Evolutionary conservation across 2,888 invertebrate genomes (phyloP).

Genomic region (Priocnemis perturbator): DNA sequence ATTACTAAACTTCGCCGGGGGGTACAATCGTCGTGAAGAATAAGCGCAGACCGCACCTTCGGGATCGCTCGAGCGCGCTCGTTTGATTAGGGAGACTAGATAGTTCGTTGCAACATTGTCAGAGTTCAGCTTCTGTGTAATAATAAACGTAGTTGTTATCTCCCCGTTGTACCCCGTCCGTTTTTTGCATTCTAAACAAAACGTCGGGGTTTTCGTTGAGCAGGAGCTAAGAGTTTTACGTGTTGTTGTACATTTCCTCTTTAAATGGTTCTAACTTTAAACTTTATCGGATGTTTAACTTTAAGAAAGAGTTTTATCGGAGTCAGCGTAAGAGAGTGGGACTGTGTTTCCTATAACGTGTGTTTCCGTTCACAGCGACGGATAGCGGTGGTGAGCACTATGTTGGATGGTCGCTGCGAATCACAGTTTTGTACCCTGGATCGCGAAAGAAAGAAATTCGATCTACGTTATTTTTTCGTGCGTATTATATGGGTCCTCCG

Average conservation of each 20-base stretch:
- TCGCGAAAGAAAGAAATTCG: neutral
- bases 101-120: constrained; percentile 17
- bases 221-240: constrained; percentile 53
- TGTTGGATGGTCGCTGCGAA: too few relatives aligned
- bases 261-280: constrained; percentile 51
- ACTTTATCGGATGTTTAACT: constrained; percentile 50
- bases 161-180: constrained; percentile 18
- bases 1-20: too few relatives aligned
- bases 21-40: too few relatives aligned
- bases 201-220: constrained; percentile 13
- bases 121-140: constrained; percentile 30
- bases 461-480: too few relatives aligned
- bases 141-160: constrained; percentile 25
- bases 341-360: constrained; percentile 28
- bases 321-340: constrained; percentile 28
- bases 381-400: constrained; percentile 35
- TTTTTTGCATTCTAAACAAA: constrained; percentile 12
- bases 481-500: too few relatives aligned
- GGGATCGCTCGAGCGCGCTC: constrained; percentile 38
- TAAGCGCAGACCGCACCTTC: constrained; percentile 17
- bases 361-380: constrained; percentile 20
- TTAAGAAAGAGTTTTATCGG: constrained; percentile 48
- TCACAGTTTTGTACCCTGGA: too few relatives aligned
- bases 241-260: constrained; percentile 62
- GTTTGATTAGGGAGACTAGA: too few relatives aligned